Evolutionary conservation across 2,113 vertebrate species (phyloP).

Genomic region (Amphiprion ocellaris): DNA sequence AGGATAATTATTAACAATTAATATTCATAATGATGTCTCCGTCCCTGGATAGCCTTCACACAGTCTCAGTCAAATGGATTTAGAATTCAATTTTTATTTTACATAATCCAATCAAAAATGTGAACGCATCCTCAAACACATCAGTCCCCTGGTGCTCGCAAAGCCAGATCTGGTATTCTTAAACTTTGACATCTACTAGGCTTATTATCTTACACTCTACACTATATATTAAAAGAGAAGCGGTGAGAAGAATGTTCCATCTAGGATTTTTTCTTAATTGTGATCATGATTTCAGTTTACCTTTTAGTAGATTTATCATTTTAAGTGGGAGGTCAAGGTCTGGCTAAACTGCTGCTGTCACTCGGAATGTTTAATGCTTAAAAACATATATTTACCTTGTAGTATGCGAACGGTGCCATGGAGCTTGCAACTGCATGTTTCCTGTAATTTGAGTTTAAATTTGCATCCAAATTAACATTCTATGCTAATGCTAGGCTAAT

Average conservation of each 20-base stretch:
- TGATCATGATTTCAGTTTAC: slow-evolving; percentile 3
- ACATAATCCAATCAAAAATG: slow-evolving; percentile 83
- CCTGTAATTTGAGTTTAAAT: background rate
- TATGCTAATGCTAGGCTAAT: slow-evolving; percentile 20
- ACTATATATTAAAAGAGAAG: slow-evolving; percentile 15
- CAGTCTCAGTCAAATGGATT: slow-evolving; percentile 81
- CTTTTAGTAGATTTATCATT: slow-evolving; percentile 18
- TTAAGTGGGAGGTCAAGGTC: slow-evolving; percentile 9
- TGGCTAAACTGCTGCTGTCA: background rate
- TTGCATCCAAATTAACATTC: slow-evolving; percentile 10
- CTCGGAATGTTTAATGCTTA: background rate
- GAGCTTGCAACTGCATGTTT: background rate
- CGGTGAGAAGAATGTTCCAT: slow-evolving; percentile 3
- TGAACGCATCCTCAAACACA: slow-evolving; percentile 70
- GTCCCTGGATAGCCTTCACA: slow-evolving; percentile 79
- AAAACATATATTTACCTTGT: background rate
- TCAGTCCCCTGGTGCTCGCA: slow-evolving; percentile 56
- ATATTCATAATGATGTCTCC: slow-evolving; percentile 84
- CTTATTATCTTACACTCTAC: slow-evolving; percentile 18
- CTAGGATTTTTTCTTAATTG: background rate
- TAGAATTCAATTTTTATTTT: slow-evolving; percentile 84
- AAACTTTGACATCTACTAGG: slow-evolving; percentile 36
- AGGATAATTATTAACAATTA: slow-evolving; percentile 86
- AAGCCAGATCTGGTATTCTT: slow-evolving; percentile 59
- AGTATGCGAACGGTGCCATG: background rate